A percentile compares a stretch with the other conserved stretches of the same genome.
Conservation (phyloP, 2,888 invertebrate species). For the Diploptera punctata region DNA sequence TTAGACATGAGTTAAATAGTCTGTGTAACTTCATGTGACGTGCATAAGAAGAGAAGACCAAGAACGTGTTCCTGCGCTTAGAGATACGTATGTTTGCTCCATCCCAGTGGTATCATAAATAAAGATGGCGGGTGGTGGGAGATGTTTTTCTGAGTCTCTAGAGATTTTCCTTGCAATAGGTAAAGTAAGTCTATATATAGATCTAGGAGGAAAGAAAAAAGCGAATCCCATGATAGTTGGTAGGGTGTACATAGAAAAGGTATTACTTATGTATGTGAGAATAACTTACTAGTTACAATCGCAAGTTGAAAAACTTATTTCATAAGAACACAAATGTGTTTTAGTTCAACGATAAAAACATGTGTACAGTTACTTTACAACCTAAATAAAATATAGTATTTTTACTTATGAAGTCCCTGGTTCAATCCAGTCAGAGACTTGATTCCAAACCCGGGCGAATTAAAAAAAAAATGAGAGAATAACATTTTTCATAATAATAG, state of each 20-base stretch:
- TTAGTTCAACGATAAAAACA: no score
- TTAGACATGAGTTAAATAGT: no score
- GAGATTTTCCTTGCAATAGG: conserved; percentile 31
- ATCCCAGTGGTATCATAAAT: conserved; percentile 37
- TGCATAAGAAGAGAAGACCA: conserved; percentile 1
- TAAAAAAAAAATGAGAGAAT: no score
- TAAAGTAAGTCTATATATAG: conserved; percentile 5
- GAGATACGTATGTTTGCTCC: no score
- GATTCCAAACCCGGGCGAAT: no score
- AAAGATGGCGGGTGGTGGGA: conserved; percentile 34
- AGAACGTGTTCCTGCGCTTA: neutral
- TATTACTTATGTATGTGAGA: conserved; percentile 1
- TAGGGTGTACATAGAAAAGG: neutral
- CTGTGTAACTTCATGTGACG: no score
- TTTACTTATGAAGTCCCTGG: no score
- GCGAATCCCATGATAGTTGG: conserved; percentile 1
- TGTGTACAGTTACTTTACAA: no score
- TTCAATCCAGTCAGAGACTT: no score
- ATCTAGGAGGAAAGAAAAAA: neutral
- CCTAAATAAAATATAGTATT: no score
- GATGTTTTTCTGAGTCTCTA: conserved; percentile 5
- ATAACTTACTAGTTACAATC: neutral
- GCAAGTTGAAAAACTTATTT: conserved; percentile 10
- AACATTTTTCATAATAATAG: no score
- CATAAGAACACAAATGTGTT: neutral